These are phyloP conservation scores for Poicephalus gulielmi DNA, from an alignment of 2,113 vertebrate species.

Conservation along the genomic window DNA sequence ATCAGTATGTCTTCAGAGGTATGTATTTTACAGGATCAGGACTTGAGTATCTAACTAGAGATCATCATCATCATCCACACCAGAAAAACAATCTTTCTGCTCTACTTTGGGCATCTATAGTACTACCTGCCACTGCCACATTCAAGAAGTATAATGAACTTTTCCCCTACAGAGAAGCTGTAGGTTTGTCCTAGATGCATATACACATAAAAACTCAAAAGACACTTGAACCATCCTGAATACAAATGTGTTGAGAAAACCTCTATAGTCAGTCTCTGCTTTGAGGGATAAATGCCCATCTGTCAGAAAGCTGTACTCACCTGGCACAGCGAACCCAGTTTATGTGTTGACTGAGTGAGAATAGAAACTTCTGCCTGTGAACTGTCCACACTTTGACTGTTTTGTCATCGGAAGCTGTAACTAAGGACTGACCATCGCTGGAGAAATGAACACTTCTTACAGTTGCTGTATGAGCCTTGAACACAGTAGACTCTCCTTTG, in stretches of 20 bases:
- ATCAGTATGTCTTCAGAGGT: not conserved
- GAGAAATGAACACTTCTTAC: constrained; percentile 94
- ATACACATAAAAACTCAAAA: not conserved
- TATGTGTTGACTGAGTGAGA: constrained; percentile 92
- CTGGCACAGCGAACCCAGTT: constrained; percentile 99
- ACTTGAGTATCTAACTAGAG: not conserved
- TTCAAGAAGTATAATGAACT: not conserved
- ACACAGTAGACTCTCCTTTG: constrained; percentile 90
- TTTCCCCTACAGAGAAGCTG: not conserved
- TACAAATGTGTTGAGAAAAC: not conserved
- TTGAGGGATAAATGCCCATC: not conserved
- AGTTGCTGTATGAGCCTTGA: constrained; percentile 89
- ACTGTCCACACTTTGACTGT: constrained; percentile 94
- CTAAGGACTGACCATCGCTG: constrained; percentile 86
- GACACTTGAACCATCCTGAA: not conserved
- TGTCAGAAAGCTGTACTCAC: constrained; percentile 68
- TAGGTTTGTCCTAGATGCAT: not conserved
- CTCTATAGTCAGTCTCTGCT: not conserved
- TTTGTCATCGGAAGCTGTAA: constrained; percentile 96
- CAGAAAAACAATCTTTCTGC: not conserved
- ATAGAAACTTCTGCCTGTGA: constrained; percentile 94
- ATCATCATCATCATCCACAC: not conserved
- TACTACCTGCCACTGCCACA: not conserved
- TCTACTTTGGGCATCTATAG: not conserved
- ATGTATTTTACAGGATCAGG: not conserved